Evolutionary conservation across 2,888 invertebrate species (phyloP).

Genomic region (Tiliacea aurago): DNA sequence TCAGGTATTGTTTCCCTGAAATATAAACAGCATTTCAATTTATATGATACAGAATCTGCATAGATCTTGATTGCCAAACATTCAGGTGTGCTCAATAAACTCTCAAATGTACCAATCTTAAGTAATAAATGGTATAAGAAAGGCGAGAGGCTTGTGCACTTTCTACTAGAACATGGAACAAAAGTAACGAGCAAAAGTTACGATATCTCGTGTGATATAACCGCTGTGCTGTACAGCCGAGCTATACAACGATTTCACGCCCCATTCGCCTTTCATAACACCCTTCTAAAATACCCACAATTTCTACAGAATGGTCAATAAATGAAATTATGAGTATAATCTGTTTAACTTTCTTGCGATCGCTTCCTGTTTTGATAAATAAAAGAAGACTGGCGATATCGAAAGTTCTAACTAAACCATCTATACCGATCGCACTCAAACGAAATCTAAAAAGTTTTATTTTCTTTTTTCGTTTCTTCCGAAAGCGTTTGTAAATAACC

Average conservation of each 20-base stretch:
- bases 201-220: conserved; percentile 87
- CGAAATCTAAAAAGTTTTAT: conserved; percentile 1
- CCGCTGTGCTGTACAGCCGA: conserved; percentile 68
- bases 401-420: conserved; percentile 29
- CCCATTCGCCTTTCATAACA: conserved; percentile 78
- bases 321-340: conserved; percentile 22
- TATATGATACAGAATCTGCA: conserved; percentile 11
- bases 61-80: conserved; percentile 38
- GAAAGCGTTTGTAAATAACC: conserved; percentile 26
- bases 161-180: conserved; percentile 84
- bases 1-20: not conserved
- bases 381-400: conserved; percentile 32
- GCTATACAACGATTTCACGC: conserved; percentile 76
- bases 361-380: conserved; percentile 39
- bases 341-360: conserved; percentile 44
- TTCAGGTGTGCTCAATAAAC: conserved; percentile 38
- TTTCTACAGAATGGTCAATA: conserved; percentile 31
- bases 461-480: not conserved
- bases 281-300: conserved; percentile 70
- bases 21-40: conserved; percentile 1
- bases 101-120: conserved; percentile 54
- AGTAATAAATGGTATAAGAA: conserved; percentile 83
- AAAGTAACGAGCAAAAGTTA: conserved; percentile 85
- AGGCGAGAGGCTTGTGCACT: conserved; percentile 84
- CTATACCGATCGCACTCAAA: conserved; percentile 12